These are phyloP conservation scores for Pyxicephalus adspersus DNA, from an alignment of 2,113 vertebrate species.

Conservation along the genomic window DNA sequence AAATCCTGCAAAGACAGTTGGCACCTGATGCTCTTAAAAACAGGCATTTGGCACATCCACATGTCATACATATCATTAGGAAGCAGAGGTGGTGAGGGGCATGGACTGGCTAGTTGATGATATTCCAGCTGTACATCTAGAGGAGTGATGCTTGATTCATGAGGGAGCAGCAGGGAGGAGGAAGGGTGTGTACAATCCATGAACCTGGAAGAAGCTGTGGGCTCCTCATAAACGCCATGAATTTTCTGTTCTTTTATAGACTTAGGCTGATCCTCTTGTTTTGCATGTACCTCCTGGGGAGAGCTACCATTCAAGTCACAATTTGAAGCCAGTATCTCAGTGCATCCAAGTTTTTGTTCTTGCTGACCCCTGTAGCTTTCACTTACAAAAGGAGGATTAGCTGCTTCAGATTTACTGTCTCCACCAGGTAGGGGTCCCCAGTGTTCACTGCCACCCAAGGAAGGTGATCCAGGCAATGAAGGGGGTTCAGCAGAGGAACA, in stretches of 20 bases:
- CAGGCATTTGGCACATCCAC: neutral
- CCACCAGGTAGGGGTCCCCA: neutral
- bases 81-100: neutral
- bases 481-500: neutral
- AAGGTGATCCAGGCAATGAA: neutral
- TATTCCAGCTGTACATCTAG: slow-evolving; percentile 36
- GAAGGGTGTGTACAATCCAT: neutral
- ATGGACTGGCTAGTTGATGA: neutral
- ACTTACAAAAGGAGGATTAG: neutral
- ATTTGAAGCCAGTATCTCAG: neutral
- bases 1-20: slow-evolving; percentile 66
- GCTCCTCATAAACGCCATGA: neutral
- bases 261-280: neutral
- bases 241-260: neutral
- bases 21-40: slow-evolving; percentile 74
- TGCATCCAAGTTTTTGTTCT: slow-evolving; percentile 4
- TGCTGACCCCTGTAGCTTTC: neutral
- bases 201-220: slow-evolving; percentile 15
- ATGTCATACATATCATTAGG: slow-evolving; percentile 9
- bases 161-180: slow-evolving; percentile 10
- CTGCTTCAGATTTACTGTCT: neutral
- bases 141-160: slow-evolving; percentile 2
- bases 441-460: neutral
- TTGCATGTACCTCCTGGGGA: neutral
- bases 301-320: neutral